phyloP scores from a whole-genome alignment of 2,113 vertebrate species.

The Malurus elegans region DNA sequence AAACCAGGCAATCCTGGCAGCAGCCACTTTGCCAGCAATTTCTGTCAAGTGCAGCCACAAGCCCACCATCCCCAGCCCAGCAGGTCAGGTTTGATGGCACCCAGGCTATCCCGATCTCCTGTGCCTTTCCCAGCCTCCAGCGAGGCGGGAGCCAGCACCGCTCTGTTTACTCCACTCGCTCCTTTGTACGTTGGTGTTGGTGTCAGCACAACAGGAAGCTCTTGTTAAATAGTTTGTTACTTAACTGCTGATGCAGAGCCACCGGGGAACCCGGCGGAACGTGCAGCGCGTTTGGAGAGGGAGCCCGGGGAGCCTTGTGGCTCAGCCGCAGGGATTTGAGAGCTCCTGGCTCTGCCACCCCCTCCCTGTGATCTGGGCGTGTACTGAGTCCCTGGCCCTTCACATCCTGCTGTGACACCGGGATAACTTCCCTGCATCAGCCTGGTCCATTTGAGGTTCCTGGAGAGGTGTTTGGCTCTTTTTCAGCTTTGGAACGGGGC shows the following conservation, averaged over 20 bases:
- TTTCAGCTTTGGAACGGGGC: neutral
- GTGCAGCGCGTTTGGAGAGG: accelerated
- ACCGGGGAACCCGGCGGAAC: neutral
- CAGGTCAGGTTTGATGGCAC: accelerated
- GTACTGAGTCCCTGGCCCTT: neutral
- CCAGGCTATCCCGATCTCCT: neutral
- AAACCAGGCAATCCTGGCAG: neutral
- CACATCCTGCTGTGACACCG: neutral
- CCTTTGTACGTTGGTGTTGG: neutral
- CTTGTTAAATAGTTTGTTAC: slow-evolving; percentile 21
- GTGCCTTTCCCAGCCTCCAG: neutral
- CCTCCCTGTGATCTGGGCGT: accelerated
- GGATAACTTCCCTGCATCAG: neutral
- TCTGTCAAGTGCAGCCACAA: neutral
- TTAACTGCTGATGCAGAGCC: neutral
- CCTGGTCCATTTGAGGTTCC: neutral
- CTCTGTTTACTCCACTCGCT: neutral
- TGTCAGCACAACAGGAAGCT: slow-evolving; percentile 56
- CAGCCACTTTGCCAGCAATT: neutral
- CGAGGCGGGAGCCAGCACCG: neutral
- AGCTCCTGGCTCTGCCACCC: neutral
- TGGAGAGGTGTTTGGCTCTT: neutral
- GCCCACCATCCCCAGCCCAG: neutral
- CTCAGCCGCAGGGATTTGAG: neutral
- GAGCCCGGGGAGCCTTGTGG: neutral